phyloP scores from a whole-genome alignment of 2,113 vertebrate species.

The Natator depressus region DNA sequence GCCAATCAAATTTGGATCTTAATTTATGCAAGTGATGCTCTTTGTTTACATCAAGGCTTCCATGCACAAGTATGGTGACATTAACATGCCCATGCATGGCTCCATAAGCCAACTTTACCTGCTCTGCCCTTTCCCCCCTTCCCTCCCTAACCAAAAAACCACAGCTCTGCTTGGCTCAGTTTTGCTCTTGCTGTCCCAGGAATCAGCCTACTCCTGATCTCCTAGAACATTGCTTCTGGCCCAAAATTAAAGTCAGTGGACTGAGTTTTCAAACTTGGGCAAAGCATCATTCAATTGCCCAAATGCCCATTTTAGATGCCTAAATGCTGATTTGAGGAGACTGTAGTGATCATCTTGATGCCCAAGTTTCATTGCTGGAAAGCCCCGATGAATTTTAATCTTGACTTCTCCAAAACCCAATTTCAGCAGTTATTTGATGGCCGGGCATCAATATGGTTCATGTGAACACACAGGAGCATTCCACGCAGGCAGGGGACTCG shows the following conservation, averaged over 20 bases:
- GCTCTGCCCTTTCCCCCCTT: not conserved
- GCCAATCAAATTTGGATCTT: not conserved
- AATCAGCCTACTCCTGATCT: not conserved
- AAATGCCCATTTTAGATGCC: not conserved
- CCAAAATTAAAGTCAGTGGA: no score
- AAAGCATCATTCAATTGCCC: not conserved
- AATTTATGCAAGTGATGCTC: not conserved
- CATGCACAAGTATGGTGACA: not conserved
- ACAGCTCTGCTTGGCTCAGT: not conserved
- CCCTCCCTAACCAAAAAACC: not conserved
- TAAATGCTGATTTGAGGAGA: not conserved
- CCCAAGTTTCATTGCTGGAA: not conserved
- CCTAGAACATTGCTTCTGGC: not conserved
- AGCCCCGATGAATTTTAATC: not conserved
- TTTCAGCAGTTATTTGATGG: not conserved
- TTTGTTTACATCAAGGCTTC: not conserved
- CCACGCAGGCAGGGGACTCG: not conserved
- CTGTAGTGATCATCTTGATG: not conserved
- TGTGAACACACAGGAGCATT: not conserved
- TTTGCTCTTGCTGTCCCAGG: not conserved
- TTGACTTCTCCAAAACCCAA: not conserved
- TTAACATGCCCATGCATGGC: not conserved
- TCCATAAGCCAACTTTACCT: not conserved
- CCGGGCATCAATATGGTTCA: not conserved
- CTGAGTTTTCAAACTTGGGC: not conserved